Base-by-base conservation (phyloP, 2,888 invertebrate genomes). In the Buathra laborator region DNA sequence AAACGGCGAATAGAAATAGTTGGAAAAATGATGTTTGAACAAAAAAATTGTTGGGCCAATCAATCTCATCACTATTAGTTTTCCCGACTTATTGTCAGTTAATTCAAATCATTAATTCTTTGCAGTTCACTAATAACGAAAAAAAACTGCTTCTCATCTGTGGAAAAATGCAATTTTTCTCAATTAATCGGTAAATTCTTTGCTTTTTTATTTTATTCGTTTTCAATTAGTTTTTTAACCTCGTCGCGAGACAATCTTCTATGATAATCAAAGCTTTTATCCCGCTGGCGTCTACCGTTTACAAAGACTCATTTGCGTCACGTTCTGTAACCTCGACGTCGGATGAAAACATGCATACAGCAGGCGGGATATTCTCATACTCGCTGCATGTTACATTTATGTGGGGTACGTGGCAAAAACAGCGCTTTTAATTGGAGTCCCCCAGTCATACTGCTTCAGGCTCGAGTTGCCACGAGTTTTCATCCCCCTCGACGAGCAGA, bases 401-500 rank as follows among this genome's bases (percentile, higher is more conserved):
- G 32, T n/a, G 64, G 6, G 32, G 19, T 5, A 67, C 19, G 53
- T n/a, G 14, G 51, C n/a, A 53, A 43, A 24, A 37, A 53, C 51
- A 48, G 37, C 24, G 29, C 46, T 51, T 51, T 64, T 75, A 75
- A 64, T 62, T 75, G 51, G 64, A 75, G 32, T 75, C 62, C 1
- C n/a, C 7, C 19, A 56, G 51, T 59, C 44, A 44, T 9, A 46
- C 24, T 12, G 83, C 81, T 70, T 16, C 56, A 56, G 66, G 80
- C 81, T 81, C 71, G 88, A 85, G 86, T 86, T 86, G 85, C 87
- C 81, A 24, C 56, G 19, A 82, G 83, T 74, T 84, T 85, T 66
- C 68, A 85, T 56, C 84, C 85, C 86, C 81, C 80, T 43, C 67
- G 51, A 56, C 53, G 82, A 82, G 76, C 32, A 3, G 16, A 43